phyloP scores from a whole-genome alignment of 2,113 vertebrate genomes.

The Mungos mungo region DNA sequence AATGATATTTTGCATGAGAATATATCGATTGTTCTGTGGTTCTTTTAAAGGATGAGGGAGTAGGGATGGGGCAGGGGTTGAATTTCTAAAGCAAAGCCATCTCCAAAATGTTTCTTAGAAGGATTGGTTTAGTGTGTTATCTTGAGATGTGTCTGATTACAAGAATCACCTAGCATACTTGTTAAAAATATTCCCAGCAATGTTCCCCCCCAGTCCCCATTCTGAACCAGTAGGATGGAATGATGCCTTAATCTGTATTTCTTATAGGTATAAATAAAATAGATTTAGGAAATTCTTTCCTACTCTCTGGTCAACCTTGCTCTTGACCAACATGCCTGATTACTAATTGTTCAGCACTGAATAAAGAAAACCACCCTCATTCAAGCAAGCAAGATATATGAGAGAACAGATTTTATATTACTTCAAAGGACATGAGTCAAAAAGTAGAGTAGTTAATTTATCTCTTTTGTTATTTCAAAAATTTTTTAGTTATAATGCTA shows the following conservation, averaged over 20 bases:
- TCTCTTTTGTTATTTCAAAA: neutral
- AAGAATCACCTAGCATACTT: neutral
- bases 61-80: neutral
- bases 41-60: neutral
- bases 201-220: fast-evolving
- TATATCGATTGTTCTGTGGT: neutral
- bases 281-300: neutral
- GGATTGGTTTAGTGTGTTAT: neutral
- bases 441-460: neutral
- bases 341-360: neutral
- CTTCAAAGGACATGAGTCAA: neutral
- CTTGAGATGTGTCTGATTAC: neutral
- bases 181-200: neutral
- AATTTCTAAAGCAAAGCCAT: neutral
- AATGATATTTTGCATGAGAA: neutral
- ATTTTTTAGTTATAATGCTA: neutral
- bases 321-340: neutral
- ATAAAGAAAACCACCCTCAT: neutral
- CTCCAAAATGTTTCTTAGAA: neutral
- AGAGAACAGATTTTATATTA: neutral
- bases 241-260: neutral
- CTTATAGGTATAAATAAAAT: neutral
- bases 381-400: neutral
- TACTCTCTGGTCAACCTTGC: neutral
- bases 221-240: neutral